A percentile compares a stretch with the other conserved stretches of the same genome.
Evolutionary conservation across 2,888 invertebrate genomes (phyloP).

Genomic region (Cyclophora punctaria): DNA sequence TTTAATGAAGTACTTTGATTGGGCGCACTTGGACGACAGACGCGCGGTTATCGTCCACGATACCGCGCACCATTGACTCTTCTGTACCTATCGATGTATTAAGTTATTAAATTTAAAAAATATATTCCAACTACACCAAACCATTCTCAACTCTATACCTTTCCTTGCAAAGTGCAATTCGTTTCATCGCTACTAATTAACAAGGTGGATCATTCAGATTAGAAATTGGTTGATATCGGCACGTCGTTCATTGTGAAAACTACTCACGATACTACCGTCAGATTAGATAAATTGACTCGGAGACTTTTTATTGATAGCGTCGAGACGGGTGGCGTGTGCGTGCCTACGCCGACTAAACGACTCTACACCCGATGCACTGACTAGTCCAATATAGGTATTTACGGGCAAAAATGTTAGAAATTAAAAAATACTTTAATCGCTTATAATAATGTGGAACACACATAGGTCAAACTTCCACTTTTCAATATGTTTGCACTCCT

Average conservation of each 20-base stretch:
- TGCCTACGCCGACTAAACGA: constrained; percentile 8
- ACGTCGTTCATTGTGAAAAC: constrained; percentile 73
- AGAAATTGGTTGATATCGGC: constrained; percentile 72
- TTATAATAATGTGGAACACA: no score
- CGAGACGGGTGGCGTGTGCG: constrained; percentile 46
- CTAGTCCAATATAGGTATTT: no score
- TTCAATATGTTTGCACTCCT: no score
- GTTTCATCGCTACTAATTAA: constrained; percentile 46
- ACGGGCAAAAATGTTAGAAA: no score
- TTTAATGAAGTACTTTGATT: constrained; percentile 76
- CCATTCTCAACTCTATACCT: constrained; percentile 36
- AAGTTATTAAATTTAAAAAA: constrained; percentile 73
- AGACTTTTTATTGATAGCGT: constrained; percentile 66
- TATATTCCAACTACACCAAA: constrained; percentile 26
- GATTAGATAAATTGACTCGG: constrained; percentile 70
- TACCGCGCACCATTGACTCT: constrained; percentile 61
- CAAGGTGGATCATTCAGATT: constrained; percentile 71
- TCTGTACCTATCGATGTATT: constrained; percentile 66
- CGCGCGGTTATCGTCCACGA: constrained; percentile 61
- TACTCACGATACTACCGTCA: constrained; percentile 65
- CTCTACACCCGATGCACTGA: no score
- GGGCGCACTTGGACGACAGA: constrained; percentile 63
- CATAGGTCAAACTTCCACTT: no score
- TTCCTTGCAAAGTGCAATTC: constrained; percentile 28
- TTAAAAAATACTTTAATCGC: no score